phyloP scores from a whole-genome alignment of 2,113 vertebrate species.

The Calonectris borealis region DNA sequence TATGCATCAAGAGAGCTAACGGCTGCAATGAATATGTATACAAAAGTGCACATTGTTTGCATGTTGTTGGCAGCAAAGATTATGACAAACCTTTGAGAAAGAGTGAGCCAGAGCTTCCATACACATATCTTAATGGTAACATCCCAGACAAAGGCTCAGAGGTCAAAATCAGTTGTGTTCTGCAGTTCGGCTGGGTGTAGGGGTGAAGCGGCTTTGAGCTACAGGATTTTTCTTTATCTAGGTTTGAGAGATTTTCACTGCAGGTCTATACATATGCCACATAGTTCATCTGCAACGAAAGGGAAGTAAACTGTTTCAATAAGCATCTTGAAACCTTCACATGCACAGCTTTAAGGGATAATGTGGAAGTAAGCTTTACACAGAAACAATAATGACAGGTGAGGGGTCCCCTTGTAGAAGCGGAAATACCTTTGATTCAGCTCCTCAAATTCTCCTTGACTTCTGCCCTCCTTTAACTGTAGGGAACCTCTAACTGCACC shows the following conservation, averaged over 20 bases:
- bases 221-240: background rate
- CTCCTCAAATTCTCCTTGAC: background rate
- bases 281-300: background rate
- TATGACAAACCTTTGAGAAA: background rate
- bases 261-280: background rate
- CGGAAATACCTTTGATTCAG: background rate
- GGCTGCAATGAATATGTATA: background rate
- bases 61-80: background rate
- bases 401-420: background rate
- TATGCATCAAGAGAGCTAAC: too few species aligned
- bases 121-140: too few species aligned
- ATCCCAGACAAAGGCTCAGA: background rate
- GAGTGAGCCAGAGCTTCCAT: too few species aligned
- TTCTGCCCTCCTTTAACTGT: background rate
- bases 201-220: too few species aligned
- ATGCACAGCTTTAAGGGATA: background rate
- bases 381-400: background rate
- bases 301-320: background rate
- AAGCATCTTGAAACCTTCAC: background rate
- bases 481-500: background rate
- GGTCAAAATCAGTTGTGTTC: background rate
- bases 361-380: background rate
- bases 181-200: background rate
- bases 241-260: background rate
- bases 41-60: background rate